Conservation (phyloP, 2,113 vertebrate species). For the Pimephales promelas region DNA sequence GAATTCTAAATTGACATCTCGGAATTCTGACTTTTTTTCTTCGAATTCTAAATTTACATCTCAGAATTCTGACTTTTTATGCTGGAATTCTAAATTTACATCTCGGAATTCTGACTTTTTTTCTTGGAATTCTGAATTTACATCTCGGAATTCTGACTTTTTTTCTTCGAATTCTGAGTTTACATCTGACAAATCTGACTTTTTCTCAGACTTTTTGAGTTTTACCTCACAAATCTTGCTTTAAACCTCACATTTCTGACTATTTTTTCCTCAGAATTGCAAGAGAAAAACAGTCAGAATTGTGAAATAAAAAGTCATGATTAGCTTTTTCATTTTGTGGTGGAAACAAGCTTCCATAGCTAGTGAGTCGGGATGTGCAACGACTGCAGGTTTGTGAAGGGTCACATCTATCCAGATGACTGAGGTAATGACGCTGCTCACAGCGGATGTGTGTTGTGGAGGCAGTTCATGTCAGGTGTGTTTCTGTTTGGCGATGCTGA, state of each 20-base stretch:
- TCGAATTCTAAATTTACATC: too few relatives aligned
- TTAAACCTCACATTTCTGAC: too few relatives aligned
- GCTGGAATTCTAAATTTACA: neutral
- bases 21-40: neutral
- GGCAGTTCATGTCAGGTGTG: slow-evolving; percentile 11
- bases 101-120: neutral
- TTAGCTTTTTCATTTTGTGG: neutral
- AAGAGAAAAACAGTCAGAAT: too few relatives aligned
- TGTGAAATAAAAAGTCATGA: too few relatives aligned
- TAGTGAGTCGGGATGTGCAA: neutral
- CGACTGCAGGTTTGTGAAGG: neutral
- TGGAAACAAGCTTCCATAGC: neutral
- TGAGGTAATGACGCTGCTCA: neutral
- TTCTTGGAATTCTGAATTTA: too few relatives aligned
- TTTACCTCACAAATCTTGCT: neutral
- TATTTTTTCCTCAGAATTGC: too few relatives aligned
- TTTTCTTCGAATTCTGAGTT: neutral
- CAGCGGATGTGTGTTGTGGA: slow-evolving; percentile 1
- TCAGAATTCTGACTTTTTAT: too few relatives aligned
- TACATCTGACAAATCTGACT: neutral
- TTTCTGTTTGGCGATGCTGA: slow-evolving; percentile 10
- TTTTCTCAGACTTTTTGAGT: neutral
- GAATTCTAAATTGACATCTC: neutral
- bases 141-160: too few relatives aligned
- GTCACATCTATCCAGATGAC: neutral